Percentiles rank a stretch among this genome's conserved stretches.
Evolutionary conservation across 2,888 invertebrate species (phyloP).

Genomic region (Drosophila flavopinicola): DNA sequence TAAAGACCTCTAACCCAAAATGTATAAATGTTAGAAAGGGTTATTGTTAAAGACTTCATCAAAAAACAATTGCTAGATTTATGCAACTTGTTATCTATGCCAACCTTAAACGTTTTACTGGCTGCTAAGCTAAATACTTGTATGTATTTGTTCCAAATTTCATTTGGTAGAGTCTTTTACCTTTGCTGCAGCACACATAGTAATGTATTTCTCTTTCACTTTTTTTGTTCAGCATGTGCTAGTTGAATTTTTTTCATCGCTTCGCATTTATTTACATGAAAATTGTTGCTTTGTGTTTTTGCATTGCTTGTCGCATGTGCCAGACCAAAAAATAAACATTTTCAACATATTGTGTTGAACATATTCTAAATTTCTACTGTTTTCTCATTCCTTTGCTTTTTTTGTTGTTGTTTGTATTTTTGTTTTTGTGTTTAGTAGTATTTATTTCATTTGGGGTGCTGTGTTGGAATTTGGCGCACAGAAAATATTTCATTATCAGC

Average conservation of each 20-base stretch:
- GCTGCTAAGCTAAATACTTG: too few species aligned
- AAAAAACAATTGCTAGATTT: too few species aligned
- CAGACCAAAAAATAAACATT: slow-evolving; percentile 38
- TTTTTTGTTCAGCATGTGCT: slow-evolving; percentile 10
- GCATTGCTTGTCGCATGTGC: slow-evolving; percentile 14
- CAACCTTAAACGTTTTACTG: too few species aligned
- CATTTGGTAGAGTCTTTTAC: not conserved
- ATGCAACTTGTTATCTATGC: too few species aligned
- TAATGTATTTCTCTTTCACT: not conserved
- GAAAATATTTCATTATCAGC: slow-evolving; percentile 56
- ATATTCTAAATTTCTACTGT: slow-evolving; percentile 41
- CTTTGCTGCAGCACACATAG: not conserved
- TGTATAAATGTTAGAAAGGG: too few species aligned
- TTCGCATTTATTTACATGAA: slow-evolving; percentile 37
- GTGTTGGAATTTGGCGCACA: slow-evolving; percentile 30
- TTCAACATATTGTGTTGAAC: slow-evolving; percentile 48
- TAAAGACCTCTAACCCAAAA: too few species aligned
- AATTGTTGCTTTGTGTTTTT: slow-evolving; percentile 36
- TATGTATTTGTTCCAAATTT: too few species aligned
- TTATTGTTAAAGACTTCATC: too few species aligned
- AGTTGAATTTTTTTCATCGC: slow-evolving; percentile 12
- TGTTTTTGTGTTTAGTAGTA: slow-evolving; percentile 11
- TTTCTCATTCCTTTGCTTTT: not conserved
- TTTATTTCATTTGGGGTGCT: slow-evolving; percentile 15
- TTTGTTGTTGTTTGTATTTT: not conserved